Evolutionary conservation across 2,113 vertebrate genomes (phyloP).

Genomic region (Mus musculus): DNA sequence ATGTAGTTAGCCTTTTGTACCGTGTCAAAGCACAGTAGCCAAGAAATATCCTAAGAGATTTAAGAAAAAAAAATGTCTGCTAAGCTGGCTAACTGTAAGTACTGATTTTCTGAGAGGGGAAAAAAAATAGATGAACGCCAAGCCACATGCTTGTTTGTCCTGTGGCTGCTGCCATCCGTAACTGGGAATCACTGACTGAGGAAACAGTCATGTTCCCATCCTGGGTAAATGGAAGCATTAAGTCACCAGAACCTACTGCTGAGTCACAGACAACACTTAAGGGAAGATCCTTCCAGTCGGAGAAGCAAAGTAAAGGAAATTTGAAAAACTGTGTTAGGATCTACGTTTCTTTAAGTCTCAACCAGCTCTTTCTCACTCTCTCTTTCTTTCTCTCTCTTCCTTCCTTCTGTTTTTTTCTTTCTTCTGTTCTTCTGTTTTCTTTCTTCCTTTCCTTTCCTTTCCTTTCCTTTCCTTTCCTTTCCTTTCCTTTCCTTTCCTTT

Average conservation of each 20-base stretch:
- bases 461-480: too few relatives aligned
- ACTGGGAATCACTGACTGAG: constrained; percentile 62
- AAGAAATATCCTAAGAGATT: constrained; percentile 60
- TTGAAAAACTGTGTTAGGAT: constrained; percentile 70
- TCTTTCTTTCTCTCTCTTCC: too few relatives aligned
- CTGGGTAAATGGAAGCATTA: constrained; percentile 61
- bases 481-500: too few relatives aligned
- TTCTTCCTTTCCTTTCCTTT: too few relatives aligned
- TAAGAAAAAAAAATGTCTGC: constrained; percentile 32
- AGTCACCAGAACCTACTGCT: constrained; percentile 70
- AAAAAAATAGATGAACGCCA: constrained; percentile 40
- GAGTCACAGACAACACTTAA: constrained; percentile 73
- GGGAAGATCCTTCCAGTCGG: constrained; percentile 59
- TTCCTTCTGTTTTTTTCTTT: too few relatives aligned
- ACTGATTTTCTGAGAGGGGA: constrained; percentile 9
- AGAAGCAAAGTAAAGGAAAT: constrained; percentile 70
- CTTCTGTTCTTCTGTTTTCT: too few relatives aligned
- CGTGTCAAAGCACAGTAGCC: constrained; percentile 48
- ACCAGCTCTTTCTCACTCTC: neutral
- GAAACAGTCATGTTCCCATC: constrained; percentile 70
- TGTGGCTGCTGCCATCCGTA: constrained; percentile 50
- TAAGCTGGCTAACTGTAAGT: constrained; percentile 47
- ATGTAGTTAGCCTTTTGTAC: neutral
- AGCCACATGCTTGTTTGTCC: constrained; percentile 55
- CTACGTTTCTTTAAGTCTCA: constrained; percentile 29